These are phyloP conservation scores for Euphydryas editha DNA, from an alignment of 2,888 invertebrate genomes.

Conservation along the genomic window DNA sequence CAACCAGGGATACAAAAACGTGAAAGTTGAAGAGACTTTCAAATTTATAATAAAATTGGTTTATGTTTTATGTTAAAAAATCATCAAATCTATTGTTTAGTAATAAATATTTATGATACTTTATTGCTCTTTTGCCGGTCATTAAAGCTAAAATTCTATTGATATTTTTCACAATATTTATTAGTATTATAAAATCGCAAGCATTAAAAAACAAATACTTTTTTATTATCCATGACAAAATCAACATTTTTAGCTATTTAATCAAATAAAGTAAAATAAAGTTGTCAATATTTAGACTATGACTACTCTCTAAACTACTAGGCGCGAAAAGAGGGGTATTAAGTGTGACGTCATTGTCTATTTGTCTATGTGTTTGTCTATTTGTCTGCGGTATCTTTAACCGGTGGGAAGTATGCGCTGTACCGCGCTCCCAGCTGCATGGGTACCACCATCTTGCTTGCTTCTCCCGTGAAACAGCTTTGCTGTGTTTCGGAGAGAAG, in stretches of 20 bases:
- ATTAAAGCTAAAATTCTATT: background rate
- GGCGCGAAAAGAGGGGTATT: no score
- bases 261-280: background rate
- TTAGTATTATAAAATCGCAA: slow-evolving; percentile 2
- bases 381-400: no score
- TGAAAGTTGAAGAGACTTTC: slow-evolving; percentile 59
- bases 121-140: background rate
- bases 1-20: slow-evolving; percentile 60
- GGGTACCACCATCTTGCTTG: no score
- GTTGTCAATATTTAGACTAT: background rate
- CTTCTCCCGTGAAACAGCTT: no score
- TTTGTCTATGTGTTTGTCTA: no score
- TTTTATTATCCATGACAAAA: background rate
- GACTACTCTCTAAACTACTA: no score
- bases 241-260: background rate
- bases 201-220: background rate
- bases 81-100: background rate
- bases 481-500: no score
- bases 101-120: background rate
- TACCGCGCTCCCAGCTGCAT: no score
- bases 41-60: slow-evolving; percentile 43
- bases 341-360: no score
- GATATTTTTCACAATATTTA: background rate
- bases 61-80: slow-evolving; percentile 30
- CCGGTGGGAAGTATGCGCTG: no score